Conservation (phyloP, 2,888 invertebrate genomes). For the Mesopsocus fuscifrons region DNA sequence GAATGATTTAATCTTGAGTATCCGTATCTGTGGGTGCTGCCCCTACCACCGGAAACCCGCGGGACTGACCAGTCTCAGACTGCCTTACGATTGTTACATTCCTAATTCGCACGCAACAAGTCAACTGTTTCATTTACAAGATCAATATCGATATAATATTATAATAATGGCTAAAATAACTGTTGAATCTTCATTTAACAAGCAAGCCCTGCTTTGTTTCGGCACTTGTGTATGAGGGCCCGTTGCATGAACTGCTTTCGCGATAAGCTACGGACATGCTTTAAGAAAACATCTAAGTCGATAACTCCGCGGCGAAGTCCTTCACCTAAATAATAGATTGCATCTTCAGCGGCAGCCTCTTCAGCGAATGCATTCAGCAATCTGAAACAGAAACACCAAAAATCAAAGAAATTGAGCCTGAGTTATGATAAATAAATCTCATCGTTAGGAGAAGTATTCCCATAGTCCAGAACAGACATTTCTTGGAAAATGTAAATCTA, state of each 20-base stretch:
- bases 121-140: too few species aligned
- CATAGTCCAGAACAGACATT: too few species aligned
- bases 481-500: too few species aligned
- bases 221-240: slow-evolving; percentile 91
- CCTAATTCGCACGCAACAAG: too few species aligned
- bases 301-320: slow-evolving; percentile 81
- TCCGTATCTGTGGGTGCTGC: too few species aligned
- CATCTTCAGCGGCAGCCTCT: slow-evolving; percentile 95
- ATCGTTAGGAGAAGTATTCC: not conserved
- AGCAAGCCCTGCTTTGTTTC: slow-evolving; percentile 65
- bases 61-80: too few species aligned
- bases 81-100: too few species aligned
- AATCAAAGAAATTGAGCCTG: slow-evolving; percentile 7
- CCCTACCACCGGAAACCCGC: too few species aligned
- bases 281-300: slow-evolving; percentile 89
- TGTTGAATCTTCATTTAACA: too few species aligned
- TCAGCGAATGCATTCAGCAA: slow-evolving; percentile 88
- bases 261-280: slow-evolving; percentile 87
- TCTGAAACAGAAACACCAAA: slow-evolving; percentile 29
- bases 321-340: slow-evolving; percentile 95
- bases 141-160: too few species aligned
- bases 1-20: too few species aligned
- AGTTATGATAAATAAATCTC: not conserved
- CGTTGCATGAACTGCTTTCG: slow-evolving; percentile 90
- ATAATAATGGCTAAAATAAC: too few species aligned